Evolutionary conservation across 2,113 vertebrate species (phyloP).

Genomic region (Oreocharis arfaki): DNA sequence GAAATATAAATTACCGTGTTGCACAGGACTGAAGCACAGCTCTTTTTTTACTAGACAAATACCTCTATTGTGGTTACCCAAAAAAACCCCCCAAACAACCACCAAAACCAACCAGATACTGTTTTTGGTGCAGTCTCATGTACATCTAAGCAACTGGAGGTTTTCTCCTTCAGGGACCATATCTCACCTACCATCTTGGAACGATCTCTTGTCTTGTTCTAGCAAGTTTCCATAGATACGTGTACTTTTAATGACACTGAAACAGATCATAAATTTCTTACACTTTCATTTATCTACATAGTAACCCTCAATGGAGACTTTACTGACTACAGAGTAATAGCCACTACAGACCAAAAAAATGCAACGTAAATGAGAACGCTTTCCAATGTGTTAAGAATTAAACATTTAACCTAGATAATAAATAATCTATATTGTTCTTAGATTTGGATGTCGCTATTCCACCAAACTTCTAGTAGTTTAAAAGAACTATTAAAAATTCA

Average conservation of each 20-base stretch:
- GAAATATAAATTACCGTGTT: background rate
- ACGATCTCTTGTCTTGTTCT: background rate
- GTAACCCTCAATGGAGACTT: background rate
- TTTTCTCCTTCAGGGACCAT: background rate
- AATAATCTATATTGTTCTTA: background rate
- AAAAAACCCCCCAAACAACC: background rate
- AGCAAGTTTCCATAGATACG: background rate
- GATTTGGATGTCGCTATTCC: background rate
- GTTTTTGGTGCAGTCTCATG: background rate
- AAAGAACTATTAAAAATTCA: background rate
- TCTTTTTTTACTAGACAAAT: background rate
- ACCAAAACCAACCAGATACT: background rate
- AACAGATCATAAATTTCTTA: background rate
- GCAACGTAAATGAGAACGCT: background rate
- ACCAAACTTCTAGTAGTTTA: background rate
- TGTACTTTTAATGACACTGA: background rate
- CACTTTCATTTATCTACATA: background rate
- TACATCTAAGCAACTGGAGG: background rate
- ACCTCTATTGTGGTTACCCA: background rate
- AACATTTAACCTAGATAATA: background rate
- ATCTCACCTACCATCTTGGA: background rate
- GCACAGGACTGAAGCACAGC: background rate
- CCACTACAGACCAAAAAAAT: background rate
- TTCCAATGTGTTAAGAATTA: background rate
- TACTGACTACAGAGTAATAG: background rate